Evolutionary conservation across 2,888 invertebrate species (phyloP).

Genomic region (Conistra vaccinii): DNA sequence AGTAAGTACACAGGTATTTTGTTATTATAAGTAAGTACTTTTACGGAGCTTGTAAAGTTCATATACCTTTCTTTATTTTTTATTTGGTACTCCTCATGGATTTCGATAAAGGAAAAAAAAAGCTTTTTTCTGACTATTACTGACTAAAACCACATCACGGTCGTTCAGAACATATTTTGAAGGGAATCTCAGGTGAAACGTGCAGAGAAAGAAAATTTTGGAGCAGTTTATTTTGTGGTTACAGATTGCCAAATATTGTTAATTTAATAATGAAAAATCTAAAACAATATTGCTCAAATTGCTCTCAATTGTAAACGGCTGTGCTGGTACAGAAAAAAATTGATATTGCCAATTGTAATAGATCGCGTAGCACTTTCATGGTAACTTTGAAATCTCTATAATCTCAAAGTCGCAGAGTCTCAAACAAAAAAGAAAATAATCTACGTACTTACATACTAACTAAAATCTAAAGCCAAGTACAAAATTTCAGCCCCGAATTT

Average conservation of each 20-base stretch:
- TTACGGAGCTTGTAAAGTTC: slow-evolving; percentile 23
- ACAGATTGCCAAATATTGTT: neutral
- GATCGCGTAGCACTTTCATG: too few relatives aligned
- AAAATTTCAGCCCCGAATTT: slow-evolving; percentile 31
- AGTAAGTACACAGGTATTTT: slow-evolving; percentile 53
- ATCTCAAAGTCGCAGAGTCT: neutral
- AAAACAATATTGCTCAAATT: neutral
- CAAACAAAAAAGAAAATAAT: neutral
- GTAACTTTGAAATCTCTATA: neutral
- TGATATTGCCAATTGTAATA: neutral
- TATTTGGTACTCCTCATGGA: neutral
- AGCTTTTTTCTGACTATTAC: neutral
- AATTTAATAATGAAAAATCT: too few relatives aligned
- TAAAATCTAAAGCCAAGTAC: slow-evolving; percentile 11
- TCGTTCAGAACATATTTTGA: neutral
- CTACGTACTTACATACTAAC: slow-evolving; percentile 1
- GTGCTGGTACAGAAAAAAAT: neutral
- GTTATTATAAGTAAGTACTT: slow-evolving; percentile 45
- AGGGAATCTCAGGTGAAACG: neutral
- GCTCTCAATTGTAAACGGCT: neutral
- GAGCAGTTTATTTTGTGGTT: neutral
- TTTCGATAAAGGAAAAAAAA: neutral
- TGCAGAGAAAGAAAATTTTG: neutral
- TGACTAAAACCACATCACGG: neutral
- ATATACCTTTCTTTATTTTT: neutral